Evolutionary conservation across 2,113 vertebrate species (phyloP).

Genomic region (Chloropsis cyanopogon): DNA sequence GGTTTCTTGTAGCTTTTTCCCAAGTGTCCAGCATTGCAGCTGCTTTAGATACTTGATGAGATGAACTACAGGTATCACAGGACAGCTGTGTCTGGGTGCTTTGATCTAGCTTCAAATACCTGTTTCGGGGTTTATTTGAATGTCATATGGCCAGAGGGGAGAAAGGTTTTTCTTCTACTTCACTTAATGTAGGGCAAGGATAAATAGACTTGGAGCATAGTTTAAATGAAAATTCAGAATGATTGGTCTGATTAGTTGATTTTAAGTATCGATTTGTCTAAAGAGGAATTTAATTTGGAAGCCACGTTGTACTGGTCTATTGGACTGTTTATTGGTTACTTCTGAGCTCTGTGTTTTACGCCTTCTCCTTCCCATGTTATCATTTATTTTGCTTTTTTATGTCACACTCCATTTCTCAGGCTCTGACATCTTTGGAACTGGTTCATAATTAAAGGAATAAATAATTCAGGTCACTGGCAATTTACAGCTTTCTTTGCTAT

Average conservation of each 20-base stretch:
- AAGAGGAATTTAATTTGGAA: neutral
- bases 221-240: neutral
- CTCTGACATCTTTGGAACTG: constrained; percentile 13
- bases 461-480: constrained; percentile 38
- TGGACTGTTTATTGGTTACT: neutral
- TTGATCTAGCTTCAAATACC: neutral
- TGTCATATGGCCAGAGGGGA: neutral
- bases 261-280: neutral
- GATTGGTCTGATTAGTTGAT: neutral
- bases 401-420: neutral
- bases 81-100: neutral
- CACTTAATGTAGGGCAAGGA: neutral
- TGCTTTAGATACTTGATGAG: neutral
- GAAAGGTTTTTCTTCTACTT: neutral
- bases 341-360: neutral
- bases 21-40: neutral
- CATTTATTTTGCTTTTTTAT: constrained; percentile 13
- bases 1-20: neutral
- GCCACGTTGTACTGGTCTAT: neutral
- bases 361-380: neutral
- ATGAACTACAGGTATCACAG: neutral
- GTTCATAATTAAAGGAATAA: constrained; percentile 44
- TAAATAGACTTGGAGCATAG: neutral
- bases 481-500: constrained; percentile 29
- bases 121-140: neutral